phyloP scores from a whole-genome alignment of 2,797 vertebrate genomes.

The Gila robusta region DNA sequence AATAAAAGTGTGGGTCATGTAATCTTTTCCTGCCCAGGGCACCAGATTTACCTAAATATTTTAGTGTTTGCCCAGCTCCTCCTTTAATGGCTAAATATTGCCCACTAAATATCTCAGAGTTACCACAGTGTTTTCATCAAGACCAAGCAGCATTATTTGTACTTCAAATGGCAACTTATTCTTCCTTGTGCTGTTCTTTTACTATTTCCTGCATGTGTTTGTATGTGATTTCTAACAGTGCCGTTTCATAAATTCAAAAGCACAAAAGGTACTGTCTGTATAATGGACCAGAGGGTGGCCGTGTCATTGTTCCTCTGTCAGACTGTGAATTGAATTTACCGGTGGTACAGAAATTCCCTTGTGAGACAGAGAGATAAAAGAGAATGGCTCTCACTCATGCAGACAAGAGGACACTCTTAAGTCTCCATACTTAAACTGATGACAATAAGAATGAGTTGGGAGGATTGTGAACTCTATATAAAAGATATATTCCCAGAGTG shows the following conservation, averaged over 20 bases:
- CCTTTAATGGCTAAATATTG: not conserved
- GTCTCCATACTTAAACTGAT: slow-evolving; percentile 21
- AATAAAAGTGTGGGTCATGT: no score
- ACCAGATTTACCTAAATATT: no score
- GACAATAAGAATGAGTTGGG: slow-evolving; percentile 7
- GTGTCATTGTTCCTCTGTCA: slow-evolving; percentile 47
- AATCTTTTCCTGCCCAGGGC: no score
- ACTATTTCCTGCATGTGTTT: not conserved
- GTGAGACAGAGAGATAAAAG: slow-evolving; percentile 47
- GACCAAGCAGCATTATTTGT: not conserved
- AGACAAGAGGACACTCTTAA: slow-evolving; percentile 21
- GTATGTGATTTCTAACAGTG: slow-evolving; percentile 3
- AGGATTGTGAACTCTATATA: not conserved
- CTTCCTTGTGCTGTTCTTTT: not conserved
- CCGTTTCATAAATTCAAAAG: slow-evolving; percentile 10
- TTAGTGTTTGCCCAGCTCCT: not conserved
- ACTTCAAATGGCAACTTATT: not conserved
- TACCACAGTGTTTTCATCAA: not conserved
- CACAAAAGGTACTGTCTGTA: slow-evolving; percentile 38
- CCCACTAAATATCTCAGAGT: not conserved
- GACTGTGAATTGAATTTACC: slow-evolving; percentile 44
- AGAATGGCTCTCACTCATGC: slow-evolving; percentile 35
- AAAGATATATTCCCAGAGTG: not conserved
- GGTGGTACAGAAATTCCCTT: slow-evolving; percentile 35
- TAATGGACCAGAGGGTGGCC: slow-evolving; percentile 25